phyloP scores from a whole-genome alignment of 2,797 vertebrate genomes.

The Lindbergichthys nudifrons region DNA sequence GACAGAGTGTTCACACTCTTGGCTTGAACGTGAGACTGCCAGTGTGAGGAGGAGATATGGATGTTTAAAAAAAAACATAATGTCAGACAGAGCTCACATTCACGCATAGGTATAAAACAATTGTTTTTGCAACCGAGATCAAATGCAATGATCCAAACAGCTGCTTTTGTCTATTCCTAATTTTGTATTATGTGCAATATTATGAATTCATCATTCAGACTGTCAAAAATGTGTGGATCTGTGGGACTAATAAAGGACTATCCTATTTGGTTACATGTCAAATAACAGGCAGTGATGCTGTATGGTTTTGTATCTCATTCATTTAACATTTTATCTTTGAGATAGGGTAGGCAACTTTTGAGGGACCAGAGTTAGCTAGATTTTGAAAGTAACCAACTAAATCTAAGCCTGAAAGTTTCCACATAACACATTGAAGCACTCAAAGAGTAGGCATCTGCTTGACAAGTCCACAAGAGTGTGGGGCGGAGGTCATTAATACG shows the following conservation, averaged over 20 bases:
- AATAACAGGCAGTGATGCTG: neutral
- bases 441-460: too few species aligned
- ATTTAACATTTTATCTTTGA: neutral
- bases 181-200: too few species aligned
- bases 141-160: neutral
- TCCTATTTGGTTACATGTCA: neutral
- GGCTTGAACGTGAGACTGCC: constrained; percentile 19
- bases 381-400: too few species aligned
- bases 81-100: constrained; percentile 11
- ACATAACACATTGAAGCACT: too few species aligned
- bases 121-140: neutral
- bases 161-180: neutral
- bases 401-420: too few species aligned
- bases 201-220: too few species aligned
- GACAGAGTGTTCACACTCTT: constrained; percentile 10
- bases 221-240: too few species aligned
- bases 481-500: too few species aligned
- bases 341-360: too few species aligned
- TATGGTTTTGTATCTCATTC: constrained; percentile 6
- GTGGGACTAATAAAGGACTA: too few species aligned
- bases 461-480: too few species aligned
- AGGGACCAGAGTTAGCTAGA: too few species aligned
- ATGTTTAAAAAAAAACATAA: constrained; percentile 21
- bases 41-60: constrained; percentile 36
- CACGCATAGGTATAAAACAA: neutral